Evolutionary conservation across 2,113 vertebrate genomes (phyloP).

Genomic region (Eira barbara): DNA sequence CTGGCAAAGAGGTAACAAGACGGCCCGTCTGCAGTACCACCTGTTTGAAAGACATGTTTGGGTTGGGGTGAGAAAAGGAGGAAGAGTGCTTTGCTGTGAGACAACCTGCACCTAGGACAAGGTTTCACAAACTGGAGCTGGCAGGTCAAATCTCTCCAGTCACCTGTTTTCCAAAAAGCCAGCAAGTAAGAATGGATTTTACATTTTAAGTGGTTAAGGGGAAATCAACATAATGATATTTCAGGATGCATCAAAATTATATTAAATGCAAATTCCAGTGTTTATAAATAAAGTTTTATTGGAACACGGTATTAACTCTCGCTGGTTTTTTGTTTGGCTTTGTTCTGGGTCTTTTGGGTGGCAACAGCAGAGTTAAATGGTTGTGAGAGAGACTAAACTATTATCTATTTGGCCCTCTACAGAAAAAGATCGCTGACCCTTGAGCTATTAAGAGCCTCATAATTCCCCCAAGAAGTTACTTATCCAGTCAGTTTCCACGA

Average conservation of each 20-base stretch:
- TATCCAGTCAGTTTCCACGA: background rate
- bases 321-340: background rate
- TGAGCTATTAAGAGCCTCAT: background rate
- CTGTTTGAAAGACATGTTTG: background rate
- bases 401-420: background rate
- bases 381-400: background rate
- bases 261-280: background rate
- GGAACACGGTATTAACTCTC: background rate
- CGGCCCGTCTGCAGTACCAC: background rate
- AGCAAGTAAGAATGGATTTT: background rate
- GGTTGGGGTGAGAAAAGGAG: accelerated
- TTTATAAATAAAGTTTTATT: background rate
- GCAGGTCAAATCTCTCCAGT: background rate
- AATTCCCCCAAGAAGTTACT: background rate
- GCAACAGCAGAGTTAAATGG: no score
- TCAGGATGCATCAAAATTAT: background rate
- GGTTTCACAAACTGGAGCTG: accelerated
- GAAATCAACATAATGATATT: background rate
- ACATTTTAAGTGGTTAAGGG: background rate
- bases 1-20: background rate
- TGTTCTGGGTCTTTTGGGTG: background rate
- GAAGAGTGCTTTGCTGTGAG: background rate
- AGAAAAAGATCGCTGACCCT: background rate
- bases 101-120: no score
- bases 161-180: accelerated